Conservation (phyloP, 2,888 invertebrate genomes). For the Dorcus hopei region DNA sequence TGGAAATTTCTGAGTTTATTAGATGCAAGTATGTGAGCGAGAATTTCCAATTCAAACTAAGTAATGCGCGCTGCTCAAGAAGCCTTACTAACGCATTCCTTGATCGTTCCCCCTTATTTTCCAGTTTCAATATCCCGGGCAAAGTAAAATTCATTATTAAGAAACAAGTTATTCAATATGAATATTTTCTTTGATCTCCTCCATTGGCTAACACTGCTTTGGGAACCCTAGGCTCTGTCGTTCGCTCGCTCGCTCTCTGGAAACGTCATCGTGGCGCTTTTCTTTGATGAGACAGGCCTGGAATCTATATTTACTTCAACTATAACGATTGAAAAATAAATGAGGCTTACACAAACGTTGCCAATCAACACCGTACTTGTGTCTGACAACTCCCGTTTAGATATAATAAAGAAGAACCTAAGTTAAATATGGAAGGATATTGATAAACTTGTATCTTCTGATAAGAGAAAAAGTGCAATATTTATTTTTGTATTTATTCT, state of each 20-base stretch:
- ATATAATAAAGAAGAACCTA: too few species aligned
- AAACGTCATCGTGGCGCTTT: background rate
- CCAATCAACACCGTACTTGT: too few species aligned
- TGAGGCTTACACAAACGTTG: too few species aligned
- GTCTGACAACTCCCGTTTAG: too few species aligned
- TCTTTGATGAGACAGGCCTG: too few species aligned
- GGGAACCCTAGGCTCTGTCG: constrained; percentile 9
- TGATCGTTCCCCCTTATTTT: constrained; percentile 30
- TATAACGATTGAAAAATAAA: too few species aligned
- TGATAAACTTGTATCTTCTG: too few species aligned
- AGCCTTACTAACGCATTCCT: constrained; percentile 39
- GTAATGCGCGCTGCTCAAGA: constrained; percentile 37
- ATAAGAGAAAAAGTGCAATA: too few species aligned
- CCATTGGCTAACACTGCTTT: constrained; percentile 36
- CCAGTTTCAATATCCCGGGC: constrained; percentile 39
- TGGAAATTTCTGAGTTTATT: constrained; percentile 51
- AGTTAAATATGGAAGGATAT: too few species aligned
- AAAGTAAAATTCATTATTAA: constrained; percentile 46
- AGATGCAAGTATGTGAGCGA: constrained; percentile 51
- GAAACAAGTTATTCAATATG: constrained; percentile 48
- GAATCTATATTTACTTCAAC: too few species aligned
- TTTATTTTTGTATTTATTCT: too few species aligned
- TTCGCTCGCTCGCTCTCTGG: too few species aligned
- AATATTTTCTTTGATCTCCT: constrained; percentile 39
- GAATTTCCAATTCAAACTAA: constrained; percentile 52